These are phyloP conservation scores for Dasypus novemcinctus DNA, from an alignment of 2,113 vertebrate genomes.

Conservation along the genomic window DNA sequence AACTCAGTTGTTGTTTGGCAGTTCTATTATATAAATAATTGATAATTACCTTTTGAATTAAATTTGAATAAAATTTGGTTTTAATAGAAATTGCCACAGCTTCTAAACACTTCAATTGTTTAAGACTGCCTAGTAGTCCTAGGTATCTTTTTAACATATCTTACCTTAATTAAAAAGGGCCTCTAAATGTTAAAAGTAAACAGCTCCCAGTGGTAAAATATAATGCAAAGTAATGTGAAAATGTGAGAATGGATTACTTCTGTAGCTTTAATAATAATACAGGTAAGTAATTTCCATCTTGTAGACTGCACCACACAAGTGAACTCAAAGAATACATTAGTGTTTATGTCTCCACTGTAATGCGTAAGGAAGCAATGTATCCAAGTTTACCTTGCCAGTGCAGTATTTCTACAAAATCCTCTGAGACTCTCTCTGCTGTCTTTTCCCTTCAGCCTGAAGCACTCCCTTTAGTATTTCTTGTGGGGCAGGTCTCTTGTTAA, in stretches of 20 bases:
- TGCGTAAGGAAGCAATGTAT: not conserved
- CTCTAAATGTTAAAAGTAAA: slow-evolving; percentile 20
- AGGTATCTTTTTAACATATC: slow-evolving; percentile 19
- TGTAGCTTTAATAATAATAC: not conserved
- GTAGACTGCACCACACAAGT: not conserved
- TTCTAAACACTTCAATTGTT: not conserved
- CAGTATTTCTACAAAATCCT: not conserved
- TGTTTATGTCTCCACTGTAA: not conserved
- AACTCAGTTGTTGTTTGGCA: slow-evolving; percentile 9
- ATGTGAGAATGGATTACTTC: not conserved
- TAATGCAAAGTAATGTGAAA: slow-evolving; percentile 20
- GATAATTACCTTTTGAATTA: slow-evolving; percentile 11
- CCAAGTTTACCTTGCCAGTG: not conserved
- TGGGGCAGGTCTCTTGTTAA: too few relatives aligned
- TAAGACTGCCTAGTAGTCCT: slow-evolving; percentile 13
- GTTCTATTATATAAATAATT: not conserved
- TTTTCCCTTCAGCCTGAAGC: too few relatives aligned
- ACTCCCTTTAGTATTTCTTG: too few relatives aligned
- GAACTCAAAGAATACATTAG: not conserved
- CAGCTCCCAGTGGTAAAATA: slow-evolving; percentile 21
- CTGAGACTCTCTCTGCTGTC: too few relatives aligned
- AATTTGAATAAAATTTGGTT: slow-evolving; percentile 35
- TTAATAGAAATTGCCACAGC: slow-evolving; percentile 21
- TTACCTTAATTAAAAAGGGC: not conserved
- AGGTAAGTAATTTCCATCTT: slow-evolving; percentile 1